phyloP scores from a whole-genome alignment of 1,140 invertebrate species.

The Cylas formicarius region DNA sequence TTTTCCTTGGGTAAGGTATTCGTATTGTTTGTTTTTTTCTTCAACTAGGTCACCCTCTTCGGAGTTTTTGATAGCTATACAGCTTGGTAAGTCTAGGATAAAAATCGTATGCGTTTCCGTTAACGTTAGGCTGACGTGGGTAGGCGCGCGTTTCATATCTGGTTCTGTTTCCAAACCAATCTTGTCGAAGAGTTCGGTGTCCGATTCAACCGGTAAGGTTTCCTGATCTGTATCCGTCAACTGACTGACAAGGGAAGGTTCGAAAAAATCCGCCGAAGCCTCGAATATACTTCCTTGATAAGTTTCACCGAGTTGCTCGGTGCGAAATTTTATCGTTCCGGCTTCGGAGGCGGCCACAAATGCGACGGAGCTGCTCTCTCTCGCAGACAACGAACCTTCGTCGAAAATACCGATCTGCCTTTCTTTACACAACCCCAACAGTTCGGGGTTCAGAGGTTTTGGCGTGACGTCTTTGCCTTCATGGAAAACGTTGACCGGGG shows the following conservation, averaged over 20 bases:
- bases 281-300: slow-evolving; percentile 6
- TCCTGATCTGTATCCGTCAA: neutral
- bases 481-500: slow-evolving; percentile 17
- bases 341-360: neutral
- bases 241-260: neutral
- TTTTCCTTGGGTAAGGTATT: slow-evolving; percentile 53
- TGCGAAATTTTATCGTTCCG: neutral
- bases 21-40: slow-evolving; percentile 57
- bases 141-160: slow-evolving; percentile 32
- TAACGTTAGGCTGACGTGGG: slow-evolving; percentile 52
- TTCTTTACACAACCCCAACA: slow-evolving; percentile 23
- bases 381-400: slow-evolving; percentile 10
- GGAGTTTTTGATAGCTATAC: slow-evolving; percentile 52
- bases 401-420: slow-evolving; percentile 23
- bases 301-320: neutral
- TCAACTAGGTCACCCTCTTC: slow-evolving; percentile 48
- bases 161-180: neutral
- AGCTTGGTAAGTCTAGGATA: slow-evolving; percentile 56
- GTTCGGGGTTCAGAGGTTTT: slow-evolving; percentile 25
- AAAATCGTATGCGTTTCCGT: slow-evolving; percentile 59
- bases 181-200: neutral
- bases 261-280: slow-evolving; percentile 1
- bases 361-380: neutral
- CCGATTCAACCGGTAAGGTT: neutral
- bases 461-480: slow-evolving; percentile 34